Evolutionary conservation across 2,888 invertebrate species (phyloP).

Genomic region (Platycnemis pennipes): DNA sequence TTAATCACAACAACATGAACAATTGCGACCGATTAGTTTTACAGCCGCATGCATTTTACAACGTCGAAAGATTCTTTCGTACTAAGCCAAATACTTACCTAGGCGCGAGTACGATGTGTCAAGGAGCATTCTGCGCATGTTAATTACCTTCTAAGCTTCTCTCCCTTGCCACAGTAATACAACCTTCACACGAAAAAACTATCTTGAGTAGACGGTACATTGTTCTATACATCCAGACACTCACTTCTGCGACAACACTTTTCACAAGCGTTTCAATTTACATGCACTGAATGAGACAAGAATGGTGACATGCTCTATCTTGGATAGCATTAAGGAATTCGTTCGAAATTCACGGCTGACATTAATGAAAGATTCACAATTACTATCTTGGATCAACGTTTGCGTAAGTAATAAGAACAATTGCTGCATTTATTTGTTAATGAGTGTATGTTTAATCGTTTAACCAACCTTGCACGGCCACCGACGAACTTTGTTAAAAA

Average conservation of each 20-base stretch:
- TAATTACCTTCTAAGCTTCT: constrained; percentile 66
- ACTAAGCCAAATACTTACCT: constrained; percentile 47
- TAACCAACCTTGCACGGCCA: constrained; percentile 62
- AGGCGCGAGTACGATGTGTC: constrained; percentile 48
- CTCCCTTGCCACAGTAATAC: constrained; percentile 63
- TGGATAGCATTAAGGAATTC: constrained; percentile 17
- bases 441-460: not conserved
- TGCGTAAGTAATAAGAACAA: constrained; percentile 41
- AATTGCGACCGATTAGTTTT: too few relatives aligned
- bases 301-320: constrained; percentile 24
- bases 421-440: constrained; percentile 44
- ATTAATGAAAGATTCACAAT: constrained; percentile 42
- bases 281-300: not conserved
- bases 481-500: constrained; percentile 14
- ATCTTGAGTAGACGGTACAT: constrained; percentile 23
- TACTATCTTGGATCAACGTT: constrained; percentile 45
- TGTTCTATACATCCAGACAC: not conserved
- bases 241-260: not conserved
- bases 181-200: constrained; percentile 59
- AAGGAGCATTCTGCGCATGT: constrained; percentile 65
- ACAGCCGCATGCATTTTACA: not conserved
- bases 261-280: not conserved
- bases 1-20: too few relatives aligned
- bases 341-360: constrained; percentile 19
- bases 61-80: not conserved